Conservation (phyloP, 2,797 vertebrate genomes). For the Oreochromis grahami region DNA sequence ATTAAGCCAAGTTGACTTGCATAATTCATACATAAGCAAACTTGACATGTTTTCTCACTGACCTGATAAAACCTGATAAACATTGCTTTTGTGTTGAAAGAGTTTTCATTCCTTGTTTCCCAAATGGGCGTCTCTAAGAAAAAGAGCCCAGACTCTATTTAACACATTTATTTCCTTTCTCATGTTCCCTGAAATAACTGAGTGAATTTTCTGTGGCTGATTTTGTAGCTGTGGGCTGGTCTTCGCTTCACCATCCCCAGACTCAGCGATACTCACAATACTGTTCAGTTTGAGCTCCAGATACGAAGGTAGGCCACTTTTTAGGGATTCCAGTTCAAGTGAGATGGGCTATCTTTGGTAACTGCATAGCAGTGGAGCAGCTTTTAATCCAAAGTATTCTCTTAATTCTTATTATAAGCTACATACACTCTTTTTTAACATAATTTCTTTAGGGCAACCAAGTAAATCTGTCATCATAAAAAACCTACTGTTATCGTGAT, state of each 20-base stretch:
- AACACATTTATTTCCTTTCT: not conserved
- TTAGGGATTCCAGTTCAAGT: not conserved
- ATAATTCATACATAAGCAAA: not conserved
- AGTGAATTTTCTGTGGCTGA: not conserved
- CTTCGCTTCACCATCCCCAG: conserved; percentile 88
- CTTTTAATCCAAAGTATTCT: not conserved
- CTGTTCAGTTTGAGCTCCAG: conserved; percentile 86
- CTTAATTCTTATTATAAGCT: not conserved
- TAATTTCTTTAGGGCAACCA: accelerated
- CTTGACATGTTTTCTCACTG: not conserved
- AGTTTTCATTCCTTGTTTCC: not conserved
- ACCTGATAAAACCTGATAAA: not conserved
- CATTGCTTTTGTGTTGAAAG: not conserved
- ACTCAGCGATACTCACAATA: conserved; percentile 75
- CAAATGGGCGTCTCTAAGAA: not conserved
- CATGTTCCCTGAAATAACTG: not conserved
- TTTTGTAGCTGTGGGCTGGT: conserved; percentile 81
- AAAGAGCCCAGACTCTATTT: not conserved
- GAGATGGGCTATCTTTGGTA: not conserved
- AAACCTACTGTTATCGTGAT: not conserved
- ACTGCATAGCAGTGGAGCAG: not conserved
- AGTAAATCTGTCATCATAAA: not conserved
- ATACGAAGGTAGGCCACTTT: conserved; percentile 82
- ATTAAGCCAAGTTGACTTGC: not conserved
- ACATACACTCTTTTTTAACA: not conserved